Conservation (phyloP, 2,797 vertebrate genomes). For the Limnodromus scolopaceus region DNA sequence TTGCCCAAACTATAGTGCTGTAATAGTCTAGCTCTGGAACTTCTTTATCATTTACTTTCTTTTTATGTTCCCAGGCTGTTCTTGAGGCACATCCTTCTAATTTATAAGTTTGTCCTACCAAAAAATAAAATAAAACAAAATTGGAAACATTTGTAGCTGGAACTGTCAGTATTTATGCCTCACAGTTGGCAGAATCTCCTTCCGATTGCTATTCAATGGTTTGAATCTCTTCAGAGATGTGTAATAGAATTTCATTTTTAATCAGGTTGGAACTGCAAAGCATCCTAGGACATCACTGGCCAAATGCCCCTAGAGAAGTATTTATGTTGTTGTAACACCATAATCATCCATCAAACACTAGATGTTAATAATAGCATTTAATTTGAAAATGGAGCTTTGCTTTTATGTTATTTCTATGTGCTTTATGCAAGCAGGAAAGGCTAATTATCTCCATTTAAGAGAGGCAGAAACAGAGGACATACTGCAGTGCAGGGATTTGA, state of each 20-base stretch:
- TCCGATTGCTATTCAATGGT: neutral
- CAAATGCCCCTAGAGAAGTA: neutral
- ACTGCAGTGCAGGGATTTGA: neutral
- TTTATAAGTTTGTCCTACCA: conserved; percentile 2
- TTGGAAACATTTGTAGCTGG: neutral
- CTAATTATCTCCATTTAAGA: neutral
- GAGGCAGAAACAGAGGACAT: neutral
- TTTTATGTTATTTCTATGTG: neutral
- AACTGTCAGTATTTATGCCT: neutral
- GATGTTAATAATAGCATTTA: neutral
- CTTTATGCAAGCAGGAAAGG: neutral
- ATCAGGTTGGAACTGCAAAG: neutral
- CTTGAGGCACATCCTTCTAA: neutral
- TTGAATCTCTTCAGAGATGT: neutral
- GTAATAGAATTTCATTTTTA: neutral
- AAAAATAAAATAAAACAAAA: neutral
- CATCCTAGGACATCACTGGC: neutral
- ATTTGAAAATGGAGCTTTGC: neutral
- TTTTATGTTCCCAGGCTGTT: neutral
- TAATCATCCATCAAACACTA: neutral
- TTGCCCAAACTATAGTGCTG: neutral
- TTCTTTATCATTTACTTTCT: neutral
- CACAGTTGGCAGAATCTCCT: neutral
- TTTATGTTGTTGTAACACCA: neutral
- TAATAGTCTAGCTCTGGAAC: neutral